phyloP scores from a whole-genome alignment of 2,888 invertebrate genomes.

The Pyrrhia umbra region DNA sequence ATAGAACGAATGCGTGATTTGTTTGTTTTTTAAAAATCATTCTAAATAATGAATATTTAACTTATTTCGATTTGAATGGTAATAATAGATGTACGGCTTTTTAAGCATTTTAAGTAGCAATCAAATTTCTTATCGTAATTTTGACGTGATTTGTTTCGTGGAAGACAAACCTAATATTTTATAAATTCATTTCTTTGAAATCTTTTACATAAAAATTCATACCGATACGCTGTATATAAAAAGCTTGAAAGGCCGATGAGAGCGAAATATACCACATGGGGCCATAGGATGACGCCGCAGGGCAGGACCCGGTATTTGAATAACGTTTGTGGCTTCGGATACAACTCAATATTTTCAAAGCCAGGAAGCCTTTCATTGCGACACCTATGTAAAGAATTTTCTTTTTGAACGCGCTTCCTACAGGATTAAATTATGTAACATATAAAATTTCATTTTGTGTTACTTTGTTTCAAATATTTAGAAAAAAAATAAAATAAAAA shows the following conservation, averaged over 20 bases:
- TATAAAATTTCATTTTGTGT: slow-evolving; percentile 20
- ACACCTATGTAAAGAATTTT: slow-evolving; percentile 42
- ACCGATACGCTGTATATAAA: slow-evolving; percentile 25
- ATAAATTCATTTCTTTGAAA: not conserved
- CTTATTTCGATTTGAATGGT: not conserved
- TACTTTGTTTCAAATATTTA: not conserved
- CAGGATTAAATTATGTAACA: slow-evolving; percentile 26
- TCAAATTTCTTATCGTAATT: not conserved
- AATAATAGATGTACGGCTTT: not conserved
- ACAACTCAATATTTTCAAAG: slow-evolving; percentile 49
- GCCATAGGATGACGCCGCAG: slow-evolving; percentile 32
- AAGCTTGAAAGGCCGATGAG: slow-evolving; percentile 41
- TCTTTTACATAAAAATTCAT: slow-evolving; percentile 30
- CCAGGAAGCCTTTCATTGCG: slow-evolving; percentile 40
- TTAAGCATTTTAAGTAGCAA: slow-evolving; percentile 2
- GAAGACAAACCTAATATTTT: not conserved
- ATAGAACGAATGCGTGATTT: too few relatives aligned
- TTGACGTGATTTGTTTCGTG: not conserved
- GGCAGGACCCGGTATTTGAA: slow-evolving; percentile 44
- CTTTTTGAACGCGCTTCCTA: slow-evolving; percentile 12
- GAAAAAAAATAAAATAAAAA: not conserved
- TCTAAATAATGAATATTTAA: too few relatives aligned
- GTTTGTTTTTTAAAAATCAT: too few relatives aligned
- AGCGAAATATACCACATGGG: slow-evolving; percentile 33
- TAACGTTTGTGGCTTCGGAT: slow-evolving; percentile 44